Conservation (phyloP, 2,888 invertebrate genomes). For the Dasypolia templi region DNA sequence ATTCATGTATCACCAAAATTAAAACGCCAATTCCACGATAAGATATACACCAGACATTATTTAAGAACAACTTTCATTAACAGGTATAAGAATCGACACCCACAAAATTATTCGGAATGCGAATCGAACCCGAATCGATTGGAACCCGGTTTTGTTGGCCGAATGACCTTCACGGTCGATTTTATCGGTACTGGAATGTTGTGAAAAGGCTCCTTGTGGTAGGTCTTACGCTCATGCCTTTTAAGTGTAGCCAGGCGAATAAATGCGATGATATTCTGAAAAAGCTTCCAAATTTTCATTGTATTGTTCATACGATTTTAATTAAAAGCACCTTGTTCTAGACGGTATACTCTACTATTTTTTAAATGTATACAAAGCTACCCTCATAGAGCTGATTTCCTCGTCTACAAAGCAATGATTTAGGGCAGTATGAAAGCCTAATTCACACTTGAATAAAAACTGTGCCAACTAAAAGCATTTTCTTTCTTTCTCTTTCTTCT, state of each 20-base stretch:
- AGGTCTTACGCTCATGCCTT: conserved; percentile 56
- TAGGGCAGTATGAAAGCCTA: neutral
- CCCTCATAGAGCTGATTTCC: neutral
- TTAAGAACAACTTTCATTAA: conserved; percentile 37
- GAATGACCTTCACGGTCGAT: conserved; percentile 55
- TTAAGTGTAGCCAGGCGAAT: conserved; percentile 5
- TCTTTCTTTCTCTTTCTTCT: too few relatives aligned
- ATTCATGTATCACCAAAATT: conserved; percentile 33
- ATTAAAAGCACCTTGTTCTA: neutral
- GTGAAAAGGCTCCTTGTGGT: conserved; percentile 58
- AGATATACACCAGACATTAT: conserved; percentile 26
- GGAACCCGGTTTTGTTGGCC: conserved; percentile 39
- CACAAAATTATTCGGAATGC: conserved; percentile 50
- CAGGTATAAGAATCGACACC: conserved; percentile 13
- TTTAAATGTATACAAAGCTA: too few relatives aligned
- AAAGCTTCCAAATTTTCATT: neutral
- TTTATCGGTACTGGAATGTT: conserved; percentile 58
- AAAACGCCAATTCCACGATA: conserved; percentile 27
- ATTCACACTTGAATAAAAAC: neutral
- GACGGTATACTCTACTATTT: too few relatives aligned
- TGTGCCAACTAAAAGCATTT: too few relatives aligned
- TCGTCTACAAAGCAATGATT: neutral
- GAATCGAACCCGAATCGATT: conserved; percentile 41
- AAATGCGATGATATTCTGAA: conserved; percentile 5
- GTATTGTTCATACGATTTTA: neutral